Evolutionary conservation across 2,113 vertebrate genomes (phyloP).

Genomic region (Suncus etruscus): DNA sequence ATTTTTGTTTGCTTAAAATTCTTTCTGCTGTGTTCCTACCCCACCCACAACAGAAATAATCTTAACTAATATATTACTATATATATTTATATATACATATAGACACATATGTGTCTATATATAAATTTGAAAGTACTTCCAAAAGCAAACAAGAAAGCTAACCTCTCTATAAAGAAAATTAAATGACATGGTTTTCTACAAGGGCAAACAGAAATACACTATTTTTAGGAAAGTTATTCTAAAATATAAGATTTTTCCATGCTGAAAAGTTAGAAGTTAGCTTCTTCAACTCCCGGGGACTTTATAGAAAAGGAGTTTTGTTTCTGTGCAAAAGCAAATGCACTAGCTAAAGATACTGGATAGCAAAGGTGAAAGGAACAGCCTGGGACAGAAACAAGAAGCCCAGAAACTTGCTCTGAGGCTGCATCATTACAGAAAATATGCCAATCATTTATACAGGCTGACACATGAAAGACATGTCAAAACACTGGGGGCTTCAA

Average conservation of each 20-base stretch:
- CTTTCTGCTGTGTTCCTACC: constrained; percentile 47
- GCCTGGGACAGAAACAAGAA: not conserved
- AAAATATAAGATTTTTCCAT: constrained; percentile 49
- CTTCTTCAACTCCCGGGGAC: constrained; percentile 52
- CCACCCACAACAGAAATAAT: not conserved
- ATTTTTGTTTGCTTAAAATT: constrained; percentile 10
- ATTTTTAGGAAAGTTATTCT: constrained; percentile 29
- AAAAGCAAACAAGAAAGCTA: not conserved
- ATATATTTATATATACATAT: not conserved
- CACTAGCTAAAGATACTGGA: constrained; percentile 51
- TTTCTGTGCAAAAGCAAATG: constrained; percentile 61
- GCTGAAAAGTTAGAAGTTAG: constrained; percentile 57
- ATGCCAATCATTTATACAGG: constrained; percentile 13
- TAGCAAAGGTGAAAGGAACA: not conserved
- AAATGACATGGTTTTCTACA: constrained; percentile 19
- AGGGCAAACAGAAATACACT: constrained; percentile 16
- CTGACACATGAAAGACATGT: constrained; percentile 10
- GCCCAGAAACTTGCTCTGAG: constrained; percentile 36
- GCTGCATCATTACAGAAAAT: constrained; percentile 25
- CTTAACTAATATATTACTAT: not conserved
- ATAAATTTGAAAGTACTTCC: constrained; percentile 14
- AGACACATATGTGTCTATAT: no score
- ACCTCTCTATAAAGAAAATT: not conserved
- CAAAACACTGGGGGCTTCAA: not conserved
- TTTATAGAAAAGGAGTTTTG: constrained; percentile 61